Conservation (phyloP, 2,888 invertebrate species). For the Cryptocephalus primarius region DNA sequence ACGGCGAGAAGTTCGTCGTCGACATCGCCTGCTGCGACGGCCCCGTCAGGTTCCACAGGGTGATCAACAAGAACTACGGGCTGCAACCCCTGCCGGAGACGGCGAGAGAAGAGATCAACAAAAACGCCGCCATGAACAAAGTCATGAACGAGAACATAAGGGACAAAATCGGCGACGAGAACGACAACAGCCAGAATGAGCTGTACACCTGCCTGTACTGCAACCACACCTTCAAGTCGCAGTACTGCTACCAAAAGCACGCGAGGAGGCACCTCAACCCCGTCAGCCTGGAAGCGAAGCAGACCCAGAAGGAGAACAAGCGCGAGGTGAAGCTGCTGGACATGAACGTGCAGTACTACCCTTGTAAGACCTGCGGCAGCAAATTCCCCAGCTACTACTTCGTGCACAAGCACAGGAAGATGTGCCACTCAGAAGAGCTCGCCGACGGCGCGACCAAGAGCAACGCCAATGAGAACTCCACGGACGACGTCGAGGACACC, state of each 20-base stretch:
- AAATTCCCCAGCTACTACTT: constrained; percentile 92
- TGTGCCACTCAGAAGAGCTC: constrained; percentile 65
- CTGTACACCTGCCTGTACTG: constrained; percentile 62
- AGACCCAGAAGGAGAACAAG: constrained; percentile 27
- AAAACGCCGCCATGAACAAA: constrained; percentile 31
- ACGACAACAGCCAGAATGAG: constrained; percentile 28
- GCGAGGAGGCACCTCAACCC: constrained; percentile 58
- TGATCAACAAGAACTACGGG: constrained; percentile 72
- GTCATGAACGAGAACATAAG: constrained; percentile 36
- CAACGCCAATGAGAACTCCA: constrained; percentile 18
- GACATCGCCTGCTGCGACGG: constrained; percentile 91
- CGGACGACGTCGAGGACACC: constrained; percentile 11
- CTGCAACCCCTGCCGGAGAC: constrained; percentile 18
- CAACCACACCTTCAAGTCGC: constrained; percentile 70
- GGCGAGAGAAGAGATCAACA: constrained; percentile 21
- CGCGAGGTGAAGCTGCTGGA: constrained; percentile 56
- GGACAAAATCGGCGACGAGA: constrained; percentile 24
- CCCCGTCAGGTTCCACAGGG: constrained; percentile 75
- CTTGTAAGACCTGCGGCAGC: constrained; percentile 84
- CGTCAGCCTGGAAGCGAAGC: constrained; percentile 37
- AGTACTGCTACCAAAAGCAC: constrained; percentile 78
- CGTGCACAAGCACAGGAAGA: constrained; percentile 82
- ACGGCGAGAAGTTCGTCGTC: constrained; percentile 49
- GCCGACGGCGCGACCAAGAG: constrained; percentile 34
- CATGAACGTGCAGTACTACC: constrained; percentile 81